A percentile compares a stretch with the other conserved stretches of the same genome.
These are phyloP conservation scores for Rhopalosiphum padi DNA, from an alignment of 1,140 invertebrate species.

Conservation along the genomic window DNA sequence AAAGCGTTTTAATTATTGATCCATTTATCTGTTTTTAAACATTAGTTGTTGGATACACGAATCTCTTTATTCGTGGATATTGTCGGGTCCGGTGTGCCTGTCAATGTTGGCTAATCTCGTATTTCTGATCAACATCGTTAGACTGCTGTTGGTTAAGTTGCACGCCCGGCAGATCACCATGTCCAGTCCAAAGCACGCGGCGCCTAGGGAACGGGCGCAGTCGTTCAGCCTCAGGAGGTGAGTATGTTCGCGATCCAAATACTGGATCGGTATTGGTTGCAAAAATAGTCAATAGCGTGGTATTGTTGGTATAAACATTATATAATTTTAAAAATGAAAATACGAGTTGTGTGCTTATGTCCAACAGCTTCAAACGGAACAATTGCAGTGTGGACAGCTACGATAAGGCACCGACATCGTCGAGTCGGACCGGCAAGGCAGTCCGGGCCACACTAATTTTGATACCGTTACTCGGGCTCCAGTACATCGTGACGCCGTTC, in stretches of 20 bases:
- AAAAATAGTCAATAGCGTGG: background rate
- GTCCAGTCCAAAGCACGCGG: conserved; percentile 65
- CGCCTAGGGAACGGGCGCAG: conserved; percentile 59
- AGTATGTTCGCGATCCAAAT: background rate
- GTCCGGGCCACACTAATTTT: conserved; percentile 79
- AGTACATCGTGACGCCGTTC: conserved; percentile 88
- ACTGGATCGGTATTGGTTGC: background rate
- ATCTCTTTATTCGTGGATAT: conserved; percentile 75
- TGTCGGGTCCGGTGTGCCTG: conserved; percentile 78
- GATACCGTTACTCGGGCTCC: conserved; percentile 81
- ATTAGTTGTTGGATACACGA: conserved; percentile 83
- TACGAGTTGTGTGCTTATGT: background rate
- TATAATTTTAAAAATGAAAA: background rate
- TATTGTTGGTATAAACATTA: background rate
- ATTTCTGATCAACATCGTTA: conserved; percentile 78
- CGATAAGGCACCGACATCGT: conserved; percentile 51
- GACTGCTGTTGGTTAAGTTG: conserved; percentile 77
- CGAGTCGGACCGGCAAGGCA: conserved; percentile 61
- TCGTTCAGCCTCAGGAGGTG: conserved; percentile 61
- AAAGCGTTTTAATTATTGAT: background rate
- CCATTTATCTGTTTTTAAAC: background rate
- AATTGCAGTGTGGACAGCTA: conserved; percentile 38
- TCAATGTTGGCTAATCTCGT: conserved; percentile 85
- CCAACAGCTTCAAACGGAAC: conserved; percentile 37
- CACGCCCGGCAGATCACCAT: conserved; percentile 70